Percentiles rank a stretch among this genome's conserved stretches.
Evolutionary conservation across 2,113 vertebrate species (phyloP).

Genomic region (Pao palembangensis): DNA sequence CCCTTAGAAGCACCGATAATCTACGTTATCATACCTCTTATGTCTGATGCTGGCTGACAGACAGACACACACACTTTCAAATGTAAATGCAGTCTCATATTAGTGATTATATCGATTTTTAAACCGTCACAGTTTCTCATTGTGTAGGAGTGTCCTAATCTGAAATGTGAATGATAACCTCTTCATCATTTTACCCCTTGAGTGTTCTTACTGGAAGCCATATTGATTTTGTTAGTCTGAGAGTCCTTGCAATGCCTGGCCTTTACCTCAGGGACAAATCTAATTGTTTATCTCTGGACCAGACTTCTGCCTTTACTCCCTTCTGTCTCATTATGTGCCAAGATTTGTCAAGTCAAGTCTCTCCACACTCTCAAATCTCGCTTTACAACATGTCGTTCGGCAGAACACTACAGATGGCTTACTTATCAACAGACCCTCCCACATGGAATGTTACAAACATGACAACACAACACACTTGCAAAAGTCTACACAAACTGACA

Average conservation of each 20-base stretch:
- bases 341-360: slow-evolving; percentile 83
- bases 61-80: slow-evolving; percentile 39
- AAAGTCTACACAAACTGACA: slow-evolving; percentile 72
- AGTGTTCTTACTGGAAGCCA: slow-evolving; percentile 75
- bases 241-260: slow-evolving; percentile 75
- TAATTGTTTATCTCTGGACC: slow-evolving; percentile 84
- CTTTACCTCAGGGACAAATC: slow-evolving; percentile 80
- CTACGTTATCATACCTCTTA: slow-evolving; percentile 48
- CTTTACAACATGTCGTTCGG: slow-evolving; percentile 79
- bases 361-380: slow-evolving; percentile 78
- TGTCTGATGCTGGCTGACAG: slow-evolving; percentile 25
- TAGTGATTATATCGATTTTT: slow-evolving; percentile 63
- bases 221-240: slow-evolving; percentile 80
- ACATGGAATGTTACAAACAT: slow-evolving; percentile 79
- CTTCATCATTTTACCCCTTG: slow-evolving; percentile 72
- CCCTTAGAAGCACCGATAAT: slow-evolving; percentile 56
- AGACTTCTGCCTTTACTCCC: slow-evolving; percentile 79
- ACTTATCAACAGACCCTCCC: slow-evolving; percentile 81
- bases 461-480: slow-evolving; percentile 75
- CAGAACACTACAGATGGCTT: slow-evolving; percentile 83
- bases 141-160: slow-evolving; percentile 65
- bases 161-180: slow-evolving; percentile 76
- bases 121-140: slow-evolving; percentile 50
- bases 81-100: slow-evolving; percentile 43
- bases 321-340: slow-evolving; percentile 83